Evolutionary conservation across 1,140 invertebrate genomes (phyloP), one percentile per base, ranked within the genome.

Genomic region (Drosophila pandora): DNA sequence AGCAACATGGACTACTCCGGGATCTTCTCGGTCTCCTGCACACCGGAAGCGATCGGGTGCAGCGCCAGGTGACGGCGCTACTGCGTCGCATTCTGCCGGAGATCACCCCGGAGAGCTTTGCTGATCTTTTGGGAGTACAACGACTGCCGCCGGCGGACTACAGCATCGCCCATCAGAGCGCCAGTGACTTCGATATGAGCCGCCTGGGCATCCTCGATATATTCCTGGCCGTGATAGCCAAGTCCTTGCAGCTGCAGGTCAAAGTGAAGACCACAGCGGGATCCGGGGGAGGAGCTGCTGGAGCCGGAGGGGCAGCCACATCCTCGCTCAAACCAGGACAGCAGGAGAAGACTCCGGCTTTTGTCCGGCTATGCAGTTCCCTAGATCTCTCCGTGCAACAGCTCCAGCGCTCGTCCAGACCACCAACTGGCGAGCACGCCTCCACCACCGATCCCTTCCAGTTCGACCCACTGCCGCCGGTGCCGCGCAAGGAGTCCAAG

Each of bases 41-140:
- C 90, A 98, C 97, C 2, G 97, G 97, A 41, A 98, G 97, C 68
- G 97, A 98, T 48, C 93, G 98, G 59, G 97, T 99, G 1, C 98
- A 99, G 90, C 94, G 98, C 92, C 98, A 99, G 93, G 97, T 99
- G 17, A 96, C 94, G 22, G 95, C 95, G 2, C 92, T 98, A 1
- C 90, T 98, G 13, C 92, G 96, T 39, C 93, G 97, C 82, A 97
- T 98, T 60, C 90, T 98, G n/a, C 96, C 96, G 0, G 96, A 97
- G 92, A 96, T 97, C 12, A 94, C 95, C 8, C 95, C 95, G 0
- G 92, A 93, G 56, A 93, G 92, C 30, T 93, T 96, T 41, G 95
- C 94, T 0, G 93, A 93, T 64, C 94, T 97, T 7, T 91, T 96
- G 21, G 94, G 94, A 2, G 94, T 97, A 1, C 93, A 94, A 12